Evolutionary conservation across 2,888 invertebrate genomes (phyloP).

Genomic region (Scrobipalpa costella): DNA sequence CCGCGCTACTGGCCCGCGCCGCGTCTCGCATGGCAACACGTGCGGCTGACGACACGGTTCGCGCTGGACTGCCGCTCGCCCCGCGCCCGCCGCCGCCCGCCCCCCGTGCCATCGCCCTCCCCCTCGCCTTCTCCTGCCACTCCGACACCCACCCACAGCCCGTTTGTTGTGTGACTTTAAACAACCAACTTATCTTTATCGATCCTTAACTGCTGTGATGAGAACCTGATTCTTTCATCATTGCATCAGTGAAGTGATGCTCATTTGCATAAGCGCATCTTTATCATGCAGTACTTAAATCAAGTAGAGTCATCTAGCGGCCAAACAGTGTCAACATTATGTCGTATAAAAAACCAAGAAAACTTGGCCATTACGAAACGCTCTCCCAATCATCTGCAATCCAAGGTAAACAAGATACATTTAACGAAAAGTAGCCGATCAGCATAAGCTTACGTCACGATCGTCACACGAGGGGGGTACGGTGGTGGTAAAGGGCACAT

Average conservation of each 20-base stretch:
- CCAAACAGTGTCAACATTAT: not conserved
- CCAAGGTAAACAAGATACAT: not conserved
- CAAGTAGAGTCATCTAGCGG: not conserved
- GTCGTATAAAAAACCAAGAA: not conserved
- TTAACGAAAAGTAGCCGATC: not conserved
- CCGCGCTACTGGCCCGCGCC: slow-evolving; percentile 61
- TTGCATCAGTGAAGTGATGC: slow-evolving; percentile 1
- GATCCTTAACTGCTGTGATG: slow-evolving; percentile 16
- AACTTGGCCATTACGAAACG: not conserved
- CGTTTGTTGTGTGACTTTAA: slow-evolving; percentile 21
- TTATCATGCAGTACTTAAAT: not conserved
- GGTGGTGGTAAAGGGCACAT: slow-evolving; percentile 14
- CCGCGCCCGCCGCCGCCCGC: slow-evolving; percentile 59
- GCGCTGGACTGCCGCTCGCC: slow-evolving; percentile 74
- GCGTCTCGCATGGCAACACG: slow-evolving; percentile 45
- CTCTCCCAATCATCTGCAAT: not conserved
- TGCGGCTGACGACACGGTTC: slow-evolving; percentile 58
- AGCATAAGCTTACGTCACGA: not conserved
- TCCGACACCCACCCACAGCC: slow-evolving; percentile 10
- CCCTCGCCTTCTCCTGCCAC: not conserved
- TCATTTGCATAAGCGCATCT: not conserved
- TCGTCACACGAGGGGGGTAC: not conserved
- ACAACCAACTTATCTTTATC: slow-evolving; percentile 20
- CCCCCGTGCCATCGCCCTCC: not conserved
- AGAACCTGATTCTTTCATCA: slow-evolving; percentile 4